Conservation (phyloP, 2,797 vertebrate genomes). For the Peromyscus eremicus region DNA sequence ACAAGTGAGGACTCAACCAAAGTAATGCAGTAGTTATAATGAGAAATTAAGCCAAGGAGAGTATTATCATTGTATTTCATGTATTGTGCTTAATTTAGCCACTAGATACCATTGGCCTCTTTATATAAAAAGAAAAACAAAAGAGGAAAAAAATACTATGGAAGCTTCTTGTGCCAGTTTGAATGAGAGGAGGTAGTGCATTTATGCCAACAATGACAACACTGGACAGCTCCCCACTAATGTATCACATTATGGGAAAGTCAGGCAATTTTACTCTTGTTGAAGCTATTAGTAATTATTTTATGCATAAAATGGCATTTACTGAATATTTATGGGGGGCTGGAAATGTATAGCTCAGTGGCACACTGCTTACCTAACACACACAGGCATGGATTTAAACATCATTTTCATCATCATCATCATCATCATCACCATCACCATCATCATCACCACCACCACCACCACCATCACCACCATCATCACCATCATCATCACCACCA, state of each 20-base stretch:
- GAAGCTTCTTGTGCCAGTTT: background rate
- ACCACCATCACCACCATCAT: no score
- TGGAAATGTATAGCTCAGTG: background rate
- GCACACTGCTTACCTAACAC: background rate
- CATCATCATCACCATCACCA: no score
- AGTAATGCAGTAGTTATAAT: background rate
- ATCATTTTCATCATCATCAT: background rate
- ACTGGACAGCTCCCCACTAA: background rate
- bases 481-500: no score
- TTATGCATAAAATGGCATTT: background rate
- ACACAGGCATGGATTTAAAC: background rate
- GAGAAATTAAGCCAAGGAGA: background rate
- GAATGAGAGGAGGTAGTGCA: slow-evolving; percentile 26
- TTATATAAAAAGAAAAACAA: background rate
- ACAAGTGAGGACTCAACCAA: background rate
- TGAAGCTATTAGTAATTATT: background rate
- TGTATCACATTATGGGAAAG: background rate
- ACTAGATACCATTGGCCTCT: background rate
- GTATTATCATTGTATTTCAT: slow-evolving; percentile 29
- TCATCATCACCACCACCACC: background rate
- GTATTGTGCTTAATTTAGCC: slow-evolving; percentile 4
- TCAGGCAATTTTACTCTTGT: background rate
- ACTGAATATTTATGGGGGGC: background rate
- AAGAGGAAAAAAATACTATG: background rate
- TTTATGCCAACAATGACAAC: background rate